These are phyloP conservation scores for Philantomba maxwellii DNA, from an alignment of 2,113 vertebrate species.

Conservation along the genomic window DNA sequence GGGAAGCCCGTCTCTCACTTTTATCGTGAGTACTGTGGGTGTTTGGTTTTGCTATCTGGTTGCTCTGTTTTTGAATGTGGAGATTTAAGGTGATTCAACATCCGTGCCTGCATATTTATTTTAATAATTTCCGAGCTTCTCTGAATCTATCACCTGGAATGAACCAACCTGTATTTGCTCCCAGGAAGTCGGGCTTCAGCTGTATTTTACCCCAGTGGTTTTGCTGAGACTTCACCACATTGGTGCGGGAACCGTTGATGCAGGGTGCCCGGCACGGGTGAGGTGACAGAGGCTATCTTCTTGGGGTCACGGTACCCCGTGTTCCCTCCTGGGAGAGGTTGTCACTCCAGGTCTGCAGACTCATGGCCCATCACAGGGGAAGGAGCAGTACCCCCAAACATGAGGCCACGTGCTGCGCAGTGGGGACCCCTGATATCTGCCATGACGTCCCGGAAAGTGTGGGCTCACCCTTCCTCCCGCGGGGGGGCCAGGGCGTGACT, in stretches of 20 bases:
- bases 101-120: neutral
- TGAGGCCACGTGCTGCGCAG: accelerated
- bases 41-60: neutral
- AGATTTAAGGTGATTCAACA: neutral
- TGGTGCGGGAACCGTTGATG: accelerated
- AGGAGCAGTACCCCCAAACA: neutral
- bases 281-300: neutral
- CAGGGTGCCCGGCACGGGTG: accelerated
- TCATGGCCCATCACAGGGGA: neutral
- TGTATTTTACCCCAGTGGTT: neutral
- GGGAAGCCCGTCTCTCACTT: neutral
- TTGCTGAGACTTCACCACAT: neutral
- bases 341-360: neutral
- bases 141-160: accelerated
- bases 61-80: neutral
- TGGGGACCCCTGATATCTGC: accelerated
- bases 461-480: neutral
- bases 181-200: neutral
- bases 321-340: neutral
- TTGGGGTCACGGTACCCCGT: accelerated
- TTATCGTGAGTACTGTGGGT: neutral
- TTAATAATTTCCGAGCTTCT: accelerated
- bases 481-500: accelerated
- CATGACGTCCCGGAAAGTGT: accelerated
- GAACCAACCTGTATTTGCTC: neutral